Percentiles rank a stretch among this genome's conserved stretches.
These are phyloP conservation scores for Sakesphorus luctuosus DNA, from an alignment of 2,113 vertebrate genomes.

Conservation along the genomic window DNA sequence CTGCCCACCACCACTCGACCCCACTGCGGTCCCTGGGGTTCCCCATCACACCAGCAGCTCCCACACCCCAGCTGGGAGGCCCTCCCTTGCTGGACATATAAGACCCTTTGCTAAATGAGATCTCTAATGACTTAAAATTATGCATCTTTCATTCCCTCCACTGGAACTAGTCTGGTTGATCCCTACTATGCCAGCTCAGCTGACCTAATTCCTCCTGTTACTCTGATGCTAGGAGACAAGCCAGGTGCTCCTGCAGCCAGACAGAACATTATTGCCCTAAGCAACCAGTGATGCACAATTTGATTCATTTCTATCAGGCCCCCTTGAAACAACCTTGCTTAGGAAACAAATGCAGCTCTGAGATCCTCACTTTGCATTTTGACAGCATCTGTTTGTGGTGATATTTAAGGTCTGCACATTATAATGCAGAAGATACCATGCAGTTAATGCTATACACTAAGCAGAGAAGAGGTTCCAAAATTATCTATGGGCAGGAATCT, in stretches of 20 bases:
- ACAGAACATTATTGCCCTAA: neutral
- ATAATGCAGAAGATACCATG: neutral
- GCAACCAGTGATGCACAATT: neutral
- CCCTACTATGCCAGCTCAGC: conserved; percentile 11
- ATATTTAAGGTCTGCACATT: neutral
- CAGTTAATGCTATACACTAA: neutral
- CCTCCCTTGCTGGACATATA: neutral
- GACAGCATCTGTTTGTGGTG: neutral
- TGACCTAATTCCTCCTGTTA: conserved; percentile 68
- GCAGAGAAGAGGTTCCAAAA: neutral
- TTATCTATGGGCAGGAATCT: neutral
- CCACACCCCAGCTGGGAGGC: neutral
- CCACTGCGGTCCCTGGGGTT: rapidly evolving
- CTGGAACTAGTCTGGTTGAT: neutral
- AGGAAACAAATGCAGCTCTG: neutral
- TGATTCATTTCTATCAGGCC: neutral
- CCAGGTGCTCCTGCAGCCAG: conserved; percentile 51
- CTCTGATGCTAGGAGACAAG: conserved; percentile 50
- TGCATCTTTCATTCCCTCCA: neutral
- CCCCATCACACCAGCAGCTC: neutral
- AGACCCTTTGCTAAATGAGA: conserved; percentile 29
- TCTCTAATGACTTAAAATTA: neutral
- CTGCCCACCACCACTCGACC: neutral
- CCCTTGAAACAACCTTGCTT: conserved; percentile 13
- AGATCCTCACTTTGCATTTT: neutral